These are phyloP conservation scores for Eupithecia subumbrata DNA, from an alignment of 2,888 invertebrate genomes.

Conservation along the genomic window DNA sequence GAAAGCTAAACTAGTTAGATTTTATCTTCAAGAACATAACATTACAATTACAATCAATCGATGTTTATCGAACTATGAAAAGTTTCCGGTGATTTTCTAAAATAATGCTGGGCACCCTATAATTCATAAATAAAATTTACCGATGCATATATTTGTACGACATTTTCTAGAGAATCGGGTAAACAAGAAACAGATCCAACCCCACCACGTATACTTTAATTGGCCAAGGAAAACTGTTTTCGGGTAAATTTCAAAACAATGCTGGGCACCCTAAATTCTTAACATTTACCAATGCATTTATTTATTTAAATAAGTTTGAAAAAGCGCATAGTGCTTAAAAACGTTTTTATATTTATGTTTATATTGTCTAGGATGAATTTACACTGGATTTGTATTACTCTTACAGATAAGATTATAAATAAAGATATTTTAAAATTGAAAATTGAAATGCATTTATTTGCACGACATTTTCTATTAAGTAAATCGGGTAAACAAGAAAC, in stretches of 20 bases:
- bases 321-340: too few relatives aligned
- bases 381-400: too few relatives aligned
- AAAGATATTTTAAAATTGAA: too few relatives aligned
- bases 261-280: too few relatives aligned
- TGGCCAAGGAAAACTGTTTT: not conserved
- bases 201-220: not conserved
- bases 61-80: not conserved
- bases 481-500: not conserved
- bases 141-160: not conserved
- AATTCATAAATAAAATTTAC: not conserved
- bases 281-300: too few relatives aligned
- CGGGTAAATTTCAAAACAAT: too few relatives aligned
- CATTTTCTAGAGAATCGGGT: not conserved
- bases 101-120: not conserved
- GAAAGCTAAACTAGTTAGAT: not conserved
- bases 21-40: not conserved
- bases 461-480: not conserved
- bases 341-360: too few relatives aligned
- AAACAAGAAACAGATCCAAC: not conserved
- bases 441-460: not conserved
- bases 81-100: not conserved
- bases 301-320: too few relatives aligned
- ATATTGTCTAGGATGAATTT: too few relatives aligned
- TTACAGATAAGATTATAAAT: too few relatives aligned
- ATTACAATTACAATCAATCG: not conserved